These are phyloP conservation scores for Acropora tenuis DNA, from an alignment of 64 coral and sea anemone genomes.

Conservation along the genomic window DNA sequence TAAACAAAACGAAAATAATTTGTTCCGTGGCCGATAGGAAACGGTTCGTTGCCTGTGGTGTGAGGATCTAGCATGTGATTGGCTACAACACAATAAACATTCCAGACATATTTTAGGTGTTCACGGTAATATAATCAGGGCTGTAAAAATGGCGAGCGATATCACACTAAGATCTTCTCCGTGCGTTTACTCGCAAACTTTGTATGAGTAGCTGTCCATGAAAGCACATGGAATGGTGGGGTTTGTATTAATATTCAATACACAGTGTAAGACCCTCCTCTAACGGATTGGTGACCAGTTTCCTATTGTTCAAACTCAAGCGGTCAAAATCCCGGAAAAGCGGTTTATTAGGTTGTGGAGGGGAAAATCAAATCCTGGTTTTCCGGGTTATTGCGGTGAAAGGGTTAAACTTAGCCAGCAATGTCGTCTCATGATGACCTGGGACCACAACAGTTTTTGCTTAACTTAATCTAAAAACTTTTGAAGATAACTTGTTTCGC, in stretches of 20 bases:
- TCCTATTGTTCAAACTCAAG: background rate
- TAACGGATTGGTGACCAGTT: background rate
- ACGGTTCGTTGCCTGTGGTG: too few relatives aligned
- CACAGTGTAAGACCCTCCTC: background rate
- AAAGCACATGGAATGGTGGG: background rate
- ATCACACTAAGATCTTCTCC: background rate
- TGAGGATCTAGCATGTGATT: too few relatives aligned
- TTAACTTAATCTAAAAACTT: background rate
- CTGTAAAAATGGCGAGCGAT: background rate
- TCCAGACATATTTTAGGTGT: too few relatives aligned
- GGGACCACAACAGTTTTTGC: conserved; percentile 4
- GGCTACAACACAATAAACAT: too few relatives aligned
- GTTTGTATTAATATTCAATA: background rate
- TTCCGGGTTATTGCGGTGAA: background rate
- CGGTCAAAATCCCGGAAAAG: background rate
- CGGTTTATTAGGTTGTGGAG: background rate
- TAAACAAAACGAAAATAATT: too few relatives aligned
- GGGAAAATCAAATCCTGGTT: background rate
- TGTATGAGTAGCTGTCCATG: background rate
- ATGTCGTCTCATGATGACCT: background rate
- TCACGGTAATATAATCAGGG: too few relatives aligned
- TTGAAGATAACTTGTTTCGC: too few relatives aligned
- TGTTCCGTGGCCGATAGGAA: too few relatives aligned
- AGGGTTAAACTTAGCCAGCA: background rate
- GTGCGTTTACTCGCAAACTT: background rate